Percentiles rank a stretch among this genome's conserved stretches.
phyloP scores from a whole-genome alignment of 2,797 vertebrate genomes.

The Pelobates cultripes region DNA sequence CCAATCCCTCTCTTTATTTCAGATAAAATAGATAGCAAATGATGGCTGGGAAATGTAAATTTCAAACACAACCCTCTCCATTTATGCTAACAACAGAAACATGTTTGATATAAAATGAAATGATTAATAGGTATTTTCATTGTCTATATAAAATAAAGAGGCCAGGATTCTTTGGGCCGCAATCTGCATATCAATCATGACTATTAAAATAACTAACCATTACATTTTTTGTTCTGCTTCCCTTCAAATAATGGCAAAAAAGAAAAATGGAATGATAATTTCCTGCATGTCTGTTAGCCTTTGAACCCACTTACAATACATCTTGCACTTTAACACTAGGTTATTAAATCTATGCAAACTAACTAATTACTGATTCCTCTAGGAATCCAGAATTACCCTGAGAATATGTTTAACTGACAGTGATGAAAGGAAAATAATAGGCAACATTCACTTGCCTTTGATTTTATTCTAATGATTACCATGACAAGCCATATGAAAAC shows the following conservation, averaged over 20 bases:
- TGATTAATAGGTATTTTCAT: slow-evolving; percentile 5
- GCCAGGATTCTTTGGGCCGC: background rate
- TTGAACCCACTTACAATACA: slow-evolving; percentile 11
- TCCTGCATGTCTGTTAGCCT: slow-evolving; percentile 28
- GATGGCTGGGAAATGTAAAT: background rate
- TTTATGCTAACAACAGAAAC: background rate
- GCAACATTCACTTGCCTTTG: slow-evolving; percentile 12
- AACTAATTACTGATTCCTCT: slow-evolving; percentile 25
- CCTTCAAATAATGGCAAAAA: background rate
- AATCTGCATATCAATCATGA: slow-evolving; percentile 3
- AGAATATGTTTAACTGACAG: slow-evolving; percentile 27
- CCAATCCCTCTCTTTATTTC: too few relatives aligned
- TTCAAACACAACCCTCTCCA: background rate
- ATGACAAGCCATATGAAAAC: background rate
- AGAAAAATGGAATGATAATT: slow-evolving; percentile 2
- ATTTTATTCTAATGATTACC: slow-evolving; percentile 20
- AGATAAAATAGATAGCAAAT: too few relatives aligned
- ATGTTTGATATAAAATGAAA: background rate
- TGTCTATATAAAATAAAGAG: background rate
- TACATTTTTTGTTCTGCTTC: slow-evolving; percentile 6
- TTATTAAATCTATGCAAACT: slow-evolving; percentile 31
- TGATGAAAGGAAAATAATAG: slow-evolving; percentile 16
- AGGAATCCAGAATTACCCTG: slow-evolving; percentile 16
- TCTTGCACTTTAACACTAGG: slow-evolving; percentile 9
- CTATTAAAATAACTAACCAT: background rate